Conservation (phyloP, 2,888 invertebrate genomes). For the Himalopsyche tibetana region DNA sequence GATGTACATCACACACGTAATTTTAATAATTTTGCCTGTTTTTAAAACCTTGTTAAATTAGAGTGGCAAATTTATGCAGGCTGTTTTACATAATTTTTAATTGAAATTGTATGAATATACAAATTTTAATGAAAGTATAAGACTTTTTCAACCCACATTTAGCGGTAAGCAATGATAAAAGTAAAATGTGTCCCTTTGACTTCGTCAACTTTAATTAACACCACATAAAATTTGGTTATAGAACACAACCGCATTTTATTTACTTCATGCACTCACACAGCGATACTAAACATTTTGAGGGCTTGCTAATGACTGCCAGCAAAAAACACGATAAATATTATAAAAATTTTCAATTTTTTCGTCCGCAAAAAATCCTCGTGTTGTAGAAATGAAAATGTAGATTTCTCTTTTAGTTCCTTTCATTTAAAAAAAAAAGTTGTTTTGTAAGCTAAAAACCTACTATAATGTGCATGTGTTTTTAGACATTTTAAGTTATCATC, state of each 20-base stretch:
- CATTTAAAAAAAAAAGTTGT: too few relatives aligned
- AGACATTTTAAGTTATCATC: constrained; percentile 82
- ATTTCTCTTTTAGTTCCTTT: too few relatives aligned
- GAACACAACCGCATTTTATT: neutral
- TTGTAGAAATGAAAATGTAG: too few relatives aligned
- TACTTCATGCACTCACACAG: neutral
- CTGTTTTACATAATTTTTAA: neutral
- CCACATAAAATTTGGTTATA: neutral
- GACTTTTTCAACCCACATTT: neutral
- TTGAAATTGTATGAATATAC: neutral
- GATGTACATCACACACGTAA: neutral
- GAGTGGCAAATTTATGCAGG: neutral
- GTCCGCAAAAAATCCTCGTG: too few relatives aligned
- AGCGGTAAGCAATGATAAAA: neutral
- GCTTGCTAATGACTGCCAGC: neutral
- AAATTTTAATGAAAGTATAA: constrained; percentile 4
- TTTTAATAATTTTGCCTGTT: neutral
- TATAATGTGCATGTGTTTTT: constrained; percentile 54
- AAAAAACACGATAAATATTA: neutral
- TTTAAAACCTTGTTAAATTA: neutral
- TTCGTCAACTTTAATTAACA: constrained; percentile 3
- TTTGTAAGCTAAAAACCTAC: too few relatives aligned
- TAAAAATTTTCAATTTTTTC: too few relatives aligned
- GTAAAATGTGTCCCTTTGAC: neutral
- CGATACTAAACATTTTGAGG: too few relatives aligned